A percentile compares a stretch with the other conserved stretches of the same genome.
Conservation (phyloP, 2,888 invertebrate genomes). For the Kryphioiulus occultus region DNA sequence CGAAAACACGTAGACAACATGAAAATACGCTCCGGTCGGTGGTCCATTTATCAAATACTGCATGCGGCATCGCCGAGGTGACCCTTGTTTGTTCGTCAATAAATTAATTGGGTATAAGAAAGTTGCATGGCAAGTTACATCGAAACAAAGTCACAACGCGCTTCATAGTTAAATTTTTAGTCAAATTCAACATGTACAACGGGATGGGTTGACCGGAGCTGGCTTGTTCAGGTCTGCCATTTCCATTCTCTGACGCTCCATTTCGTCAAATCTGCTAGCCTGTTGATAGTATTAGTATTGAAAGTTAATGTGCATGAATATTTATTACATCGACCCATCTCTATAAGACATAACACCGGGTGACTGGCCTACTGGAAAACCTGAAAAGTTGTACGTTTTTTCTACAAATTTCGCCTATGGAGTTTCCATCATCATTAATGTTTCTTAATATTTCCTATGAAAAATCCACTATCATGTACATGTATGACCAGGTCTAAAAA, state of each 20-base stretch:
- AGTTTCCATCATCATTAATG: no score
- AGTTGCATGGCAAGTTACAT: neutral
- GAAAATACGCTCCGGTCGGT: neutral
- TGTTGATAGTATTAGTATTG: constrained; percentile 12
- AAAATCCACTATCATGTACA: no score
- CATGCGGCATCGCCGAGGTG: constrained; percentile 4
- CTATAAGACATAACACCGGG: no score
- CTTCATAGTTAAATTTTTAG: neutral
- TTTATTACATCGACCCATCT: no score
- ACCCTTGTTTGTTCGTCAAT: constrained; percentile 6
- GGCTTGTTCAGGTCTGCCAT: constrained; percentile 55
- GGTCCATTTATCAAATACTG: constrained; percentile 34
- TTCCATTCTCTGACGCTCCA: constrained; percentile 56
- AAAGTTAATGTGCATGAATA: neutral
- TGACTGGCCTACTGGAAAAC: no score
- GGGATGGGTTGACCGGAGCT: constrained; percentile 38
- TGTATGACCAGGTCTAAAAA: no score
- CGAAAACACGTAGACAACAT: neutral
- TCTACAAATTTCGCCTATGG: no score
- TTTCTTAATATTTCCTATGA: no score
- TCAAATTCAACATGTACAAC: constrained; percentile 51
- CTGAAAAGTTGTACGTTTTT: no score
- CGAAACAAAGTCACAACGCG: neutral
- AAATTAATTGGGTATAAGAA: neutral
- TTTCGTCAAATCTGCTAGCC: constrained; percentile 57